Base-by-base conservation (phyloP, 2,797 vertebrate species). In the Chromis chromis region DNA sequence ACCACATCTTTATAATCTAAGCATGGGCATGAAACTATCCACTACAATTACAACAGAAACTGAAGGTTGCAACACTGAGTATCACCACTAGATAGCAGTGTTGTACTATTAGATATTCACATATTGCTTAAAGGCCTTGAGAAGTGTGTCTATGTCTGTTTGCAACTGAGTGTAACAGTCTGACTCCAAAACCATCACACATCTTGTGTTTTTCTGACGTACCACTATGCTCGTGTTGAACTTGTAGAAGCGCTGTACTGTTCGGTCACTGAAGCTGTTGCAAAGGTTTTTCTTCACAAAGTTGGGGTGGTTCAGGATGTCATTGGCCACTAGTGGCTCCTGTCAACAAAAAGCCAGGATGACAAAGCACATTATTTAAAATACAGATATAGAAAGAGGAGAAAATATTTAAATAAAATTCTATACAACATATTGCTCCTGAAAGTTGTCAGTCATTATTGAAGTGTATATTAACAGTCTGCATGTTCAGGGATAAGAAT, bases 201-300 rank as follows among this genome's bases (percentile, higher is more conserved):
- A 22, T 39, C 19, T n/a, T 8, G 1, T n/a, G 16, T 19, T 12
- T 28, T 4, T 36, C 11, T 1, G 22, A 33, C 88, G 71, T 25
- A 91, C 92, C 95, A 95, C 91, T 0, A 99, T 95, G 91, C 97
- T 98, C 33, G 97, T 98, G 86, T 99, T 99, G 86, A 99, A 99
- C 85, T 99, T 99, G 69, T 99, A 99, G 93, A 98, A 99, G 62
- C 98, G 94, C 89, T 99, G 98, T 75, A 99, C 98, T 0, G 98
- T 99, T 74, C 98, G 95, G 94, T 99, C 98, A 3, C 97, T 99
- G 94, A 99, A 99, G 93, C 98, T 99, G 94, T 99, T 99, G 52
- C 98, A 98, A 79, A 96, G 94, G 76, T 99, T 96, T 69, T 99
- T 99, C 93, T 99, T 99, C 31, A 99, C 98, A 0, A 99, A 99